These are phyloP conservation scores for Leucoraja ocellata DNA, from an alignment of 2,797 vertebrate species.

Conservation along the genomic window DNA sequence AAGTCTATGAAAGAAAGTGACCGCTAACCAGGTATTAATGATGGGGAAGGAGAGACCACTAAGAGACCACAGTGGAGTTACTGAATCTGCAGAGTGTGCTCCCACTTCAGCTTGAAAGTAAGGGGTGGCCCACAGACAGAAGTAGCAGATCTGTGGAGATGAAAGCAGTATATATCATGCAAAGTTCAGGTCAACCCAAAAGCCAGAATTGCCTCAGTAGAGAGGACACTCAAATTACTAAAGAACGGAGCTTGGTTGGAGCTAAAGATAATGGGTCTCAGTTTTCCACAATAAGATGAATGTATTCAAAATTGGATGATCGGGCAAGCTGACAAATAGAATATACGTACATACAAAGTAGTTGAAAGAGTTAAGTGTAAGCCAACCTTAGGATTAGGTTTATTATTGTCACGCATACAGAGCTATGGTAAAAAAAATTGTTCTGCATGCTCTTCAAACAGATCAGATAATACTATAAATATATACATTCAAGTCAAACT, in stretches of 20 bases:
- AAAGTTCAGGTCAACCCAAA: not conserved
- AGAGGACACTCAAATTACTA: not conserved
- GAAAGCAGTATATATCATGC: not conserved
- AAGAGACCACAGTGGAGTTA: not conserved
- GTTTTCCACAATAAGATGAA: not conserved
- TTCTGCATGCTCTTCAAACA: no score
- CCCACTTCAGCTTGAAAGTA: not conserved
- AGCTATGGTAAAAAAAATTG: no score
- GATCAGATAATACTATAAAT: no score
- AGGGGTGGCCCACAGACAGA: not conserved
- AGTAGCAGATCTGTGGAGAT: not conserved
- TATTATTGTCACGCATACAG: no score
- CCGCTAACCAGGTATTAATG: not conserved
- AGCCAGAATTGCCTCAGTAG: not conserved
- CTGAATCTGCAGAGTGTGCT: not conserved
- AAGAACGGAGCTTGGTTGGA: not conserved
- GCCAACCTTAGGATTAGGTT: not conserved
- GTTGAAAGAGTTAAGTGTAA: not conserved
- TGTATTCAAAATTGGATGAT: not conserved
- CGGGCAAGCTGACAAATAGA: not conserved
- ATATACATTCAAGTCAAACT: no score
- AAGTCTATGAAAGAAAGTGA: not conserved
- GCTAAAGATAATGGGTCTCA: not conserved
- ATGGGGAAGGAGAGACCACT: not conserved
- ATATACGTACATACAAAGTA: not conserved